A percentile compares a stretch with the other conserved stretches of the same genome.
Conservation (phyloP, 2,797 vertebrate genomes). For the Chelonia mydas region DNA sequence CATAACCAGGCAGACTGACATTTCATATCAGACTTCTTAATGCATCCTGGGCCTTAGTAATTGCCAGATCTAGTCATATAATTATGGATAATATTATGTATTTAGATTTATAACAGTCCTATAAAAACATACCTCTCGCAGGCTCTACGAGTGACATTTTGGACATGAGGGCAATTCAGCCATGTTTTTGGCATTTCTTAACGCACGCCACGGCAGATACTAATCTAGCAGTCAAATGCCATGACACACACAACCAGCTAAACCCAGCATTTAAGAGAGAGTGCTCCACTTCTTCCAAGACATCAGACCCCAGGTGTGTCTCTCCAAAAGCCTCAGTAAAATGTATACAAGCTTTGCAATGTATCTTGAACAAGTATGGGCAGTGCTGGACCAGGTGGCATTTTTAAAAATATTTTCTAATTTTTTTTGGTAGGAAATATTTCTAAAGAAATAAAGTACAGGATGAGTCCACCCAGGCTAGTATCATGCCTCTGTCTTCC, state of each 20-base stretch:
- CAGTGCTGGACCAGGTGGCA: neutral
- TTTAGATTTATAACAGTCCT: neutral
- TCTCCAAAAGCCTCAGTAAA: neutral
- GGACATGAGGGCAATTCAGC: neutral
- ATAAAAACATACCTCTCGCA: neutral
- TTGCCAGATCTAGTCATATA: neutral
- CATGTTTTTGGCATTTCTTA: constrained; percentile 10
- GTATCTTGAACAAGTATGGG: neutral
- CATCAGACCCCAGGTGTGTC: neutral
- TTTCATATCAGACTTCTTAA: neutral
- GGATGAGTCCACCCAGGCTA: neutral
- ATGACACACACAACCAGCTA: constrained; percentile 6
- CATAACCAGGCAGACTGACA: neutral
- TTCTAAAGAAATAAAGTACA: constrained; percentile 18
- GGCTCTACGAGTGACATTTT: neutral
- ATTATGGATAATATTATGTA: neutral
- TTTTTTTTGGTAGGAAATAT: neutral
- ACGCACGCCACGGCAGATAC: neutral
- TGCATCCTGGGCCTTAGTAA: neutral
- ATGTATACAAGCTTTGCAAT: neutral
- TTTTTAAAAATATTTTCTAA: neutral
- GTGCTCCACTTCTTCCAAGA: neutral
- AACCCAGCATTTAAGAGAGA: neutral
- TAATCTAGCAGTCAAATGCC: constrained; percentile 12
- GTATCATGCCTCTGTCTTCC: neutral